A percentile compares a stretch with the other conserved stretches of the same genome.
Conservation (phyloP, 2,797 vertebrate genomes). For the Enteromius treurensis region DNA sequence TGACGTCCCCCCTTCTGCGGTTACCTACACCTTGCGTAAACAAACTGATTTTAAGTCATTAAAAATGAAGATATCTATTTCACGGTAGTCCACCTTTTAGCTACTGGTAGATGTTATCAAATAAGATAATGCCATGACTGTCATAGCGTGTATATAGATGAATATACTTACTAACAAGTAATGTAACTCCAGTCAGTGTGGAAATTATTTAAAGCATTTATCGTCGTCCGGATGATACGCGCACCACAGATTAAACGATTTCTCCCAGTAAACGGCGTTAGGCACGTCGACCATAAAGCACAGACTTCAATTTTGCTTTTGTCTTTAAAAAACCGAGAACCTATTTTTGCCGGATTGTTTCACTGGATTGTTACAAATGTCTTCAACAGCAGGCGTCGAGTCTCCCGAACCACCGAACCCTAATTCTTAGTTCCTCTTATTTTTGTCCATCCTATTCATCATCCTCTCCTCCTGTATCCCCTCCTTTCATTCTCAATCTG, state of each 20-base stretch:
- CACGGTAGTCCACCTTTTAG: neutral
- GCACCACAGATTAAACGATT: neutral
- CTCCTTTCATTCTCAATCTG: slow-evolving; percentile 41
- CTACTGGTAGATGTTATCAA: neutral
- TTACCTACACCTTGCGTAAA: slow-evolving; percentile 54
- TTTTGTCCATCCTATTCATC: neutral
- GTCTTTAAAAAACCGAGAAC: neutral
- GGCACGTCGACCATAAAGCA: neutral
- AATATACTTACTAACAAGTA: slow-evolving; percentile 24
- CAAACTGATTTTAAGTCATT: slow-evolving; percentile 26
- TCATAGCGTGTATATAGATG: neutral
- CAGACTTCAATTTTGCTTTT: neutral
- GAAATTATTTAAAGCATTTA: neutral
- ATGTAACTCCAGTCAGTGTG: neutral
- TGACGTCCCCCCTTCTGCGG: slow-evolving; percentile 59
- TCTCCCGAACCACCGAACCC: neutral
- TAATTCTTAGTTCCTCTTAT: neutral
- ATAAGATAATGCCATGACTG: neutral
- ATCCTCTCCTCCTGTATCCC: slow-evolving; percentile 8
- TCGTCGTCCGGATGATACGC: neutral
- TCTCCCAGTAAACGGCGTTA: neutral
- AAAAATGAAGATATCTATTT: neutral
- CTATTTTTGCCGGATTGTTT: slow-evolving; percentile 5
- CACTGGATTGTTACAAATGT: neutral
- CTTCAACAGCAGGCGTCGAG: neutral